These are phyloP conservation scores for Pterostichus niger DNA, from an alignment of 2,888 invertebrate genomes.

Conservation along the genomic window DNA sequence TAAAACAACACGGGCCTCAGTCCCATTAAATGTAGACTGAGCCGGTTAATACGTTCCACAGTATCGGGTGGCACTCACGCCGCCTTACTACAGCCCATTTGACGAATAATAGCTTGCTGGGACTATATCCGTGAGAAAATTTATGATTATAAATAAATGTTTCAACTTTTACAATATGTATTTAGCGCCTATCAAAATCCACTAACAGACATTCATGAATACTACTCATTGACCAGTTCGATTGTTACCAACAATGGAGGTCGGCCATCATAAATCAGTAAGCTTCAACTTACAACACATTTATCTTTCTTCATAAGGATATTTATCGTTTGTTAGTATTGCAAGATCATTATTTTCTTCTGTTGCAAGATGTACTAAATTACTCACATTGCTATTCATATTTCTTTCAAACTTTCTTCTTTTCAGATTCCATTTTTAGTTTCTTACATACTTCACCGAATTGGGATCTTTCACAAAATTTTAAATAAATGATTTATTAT, in stretches of 20 bases:
- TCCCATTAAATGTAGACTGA: conserved; percentile 48
- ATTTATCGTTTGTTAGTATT: conserved; percentile 53
- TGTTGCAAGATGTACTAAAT: conserved; percentile 42
- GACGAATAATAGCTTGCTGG: background rate
- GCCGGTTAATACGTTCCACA: conserved; percentile 32
- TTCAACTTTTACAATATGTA: conserved; percentile 18
- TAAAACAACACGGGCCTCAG: conserved; percentile 36
- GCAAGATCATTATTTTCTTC: conserved; percentile 31
- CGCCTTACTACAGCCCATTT: background rate
- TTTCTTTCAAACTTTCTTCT: conserved; percentile 14
- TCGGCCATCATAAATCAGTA: conserved; percentile 55
- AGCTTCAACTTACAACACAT: conserved; percentile 1
- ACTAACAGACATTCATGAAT: background rate
- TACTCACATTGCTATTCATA: conserved; percentile 27
- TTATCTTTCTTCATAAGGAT: conserved; percentile 35
- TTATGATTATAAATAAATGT: conserved; percentile 31
- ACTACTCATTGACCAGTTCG: background rate
- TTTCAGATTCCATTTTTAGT: background rate
- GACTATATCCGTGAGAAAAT: conserved; percentile 47
- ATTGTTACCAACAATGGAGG: conserved; percentile 20
- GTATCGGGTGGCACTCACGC: conserved; percentile 47
- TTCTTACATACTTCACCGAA: too few species aligned
- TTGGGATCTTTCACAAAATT: too few species aligned
- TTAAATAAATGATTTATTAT: too few species aligned
- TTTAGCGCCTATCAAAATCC: conserved; percentile 38